These are phyloP conservation scores for Peromyscus nudipes DNA, from an alignment of 2,797 vertebrate genomes.

Conservation along the genomic window DNA sequence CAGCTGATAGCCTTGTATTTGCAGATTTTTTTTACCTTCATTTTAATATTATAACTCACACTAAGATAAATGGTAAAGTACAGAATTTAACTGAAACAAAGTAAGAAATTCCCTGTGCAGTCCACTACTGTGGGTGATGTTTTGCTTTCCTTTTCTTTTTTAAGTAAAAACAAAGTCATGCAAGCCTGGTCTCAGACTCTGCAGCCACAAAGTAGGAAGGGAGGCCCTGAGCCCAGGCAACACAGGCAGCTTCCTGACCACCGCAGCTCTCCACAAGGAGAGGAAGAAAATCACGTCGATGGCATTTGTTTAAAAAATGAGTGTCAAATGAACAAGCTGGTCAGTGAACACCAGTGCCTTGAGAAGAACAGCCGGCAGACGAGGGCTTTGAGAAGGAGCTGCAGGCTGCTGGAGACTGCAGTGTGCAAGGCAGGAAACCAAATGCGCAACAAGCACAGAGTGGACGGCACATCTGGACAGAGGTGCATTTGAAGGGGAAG, in stretches of 20 bases:
- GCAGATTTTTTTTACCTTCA: slow-evolving; percentile 21
- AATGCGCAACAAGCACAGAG: neutral
- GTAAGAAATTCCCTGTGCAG: neutral
- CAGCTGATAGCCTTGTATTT: neutral
- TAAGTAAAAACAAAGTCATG: neutral
- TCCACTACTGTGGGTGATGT: neutral
- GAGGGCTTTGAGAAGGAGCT: neutral
- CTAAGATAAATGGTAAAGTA: neutral
- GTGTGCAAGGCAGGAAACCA: neutral
- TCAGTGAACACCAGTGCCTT: neutral
- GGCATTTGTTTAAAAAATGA: neutral
- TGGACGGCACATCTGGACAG: neutral
- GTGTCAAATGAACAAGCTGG: neutral
- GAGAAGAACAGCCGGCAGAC: neutral
- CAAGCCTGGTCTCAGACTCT: neutral
- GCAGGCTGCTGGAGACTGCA: fast-evolving
- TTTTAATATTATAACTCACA: slow-evolving; percentile 31
- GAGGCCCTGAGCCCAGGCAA: neutral
- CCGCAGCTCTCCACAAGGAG: neutral
- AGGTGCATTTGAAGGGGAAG: neutral
- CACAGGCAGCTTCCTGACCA: neutral
- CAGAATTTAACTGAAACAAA: slow-evolving; percentile 40
- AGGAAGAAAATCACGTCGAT: neutral
- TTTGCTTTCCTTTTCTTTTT: neutral
- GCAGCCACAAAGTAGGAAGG: neutral